Percentiles rank a stretch among this genome's conserved stretches.
Evolutionary conservation across 1,140 invertebrate species (phyloP).

Genomic region (Drosophila rufa): DNA sequence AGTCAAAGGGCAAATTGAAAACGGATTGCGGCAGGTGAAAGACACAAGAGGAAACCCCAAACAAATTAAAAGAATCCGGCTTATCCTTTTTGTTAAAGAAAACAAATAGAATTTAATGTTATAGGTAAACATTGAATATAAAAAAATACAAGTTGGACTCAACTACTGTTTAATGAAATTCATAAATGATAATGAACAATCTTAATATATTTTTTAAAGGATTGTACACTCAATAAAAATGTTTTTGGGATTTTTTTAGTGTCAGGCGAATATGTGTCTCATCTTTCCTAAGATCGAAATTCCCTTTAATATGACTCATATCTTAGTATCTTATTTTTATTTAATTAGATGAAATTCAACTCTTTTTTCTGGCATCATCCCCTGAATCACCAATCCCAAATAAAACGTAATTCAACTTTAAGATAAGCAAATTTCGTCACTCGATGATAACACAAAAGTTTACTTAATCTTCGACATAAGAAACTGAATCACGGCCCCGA

Average conservation of each 20-base stretch:
- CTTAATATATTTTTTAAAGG: no score
- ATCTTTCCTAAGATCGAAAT: background rate
- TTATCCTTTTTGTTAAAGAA: background rate
- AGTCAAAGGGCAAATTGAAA: slow-evolving; percentile 45
- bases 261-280: background rate
- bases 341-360: slow-evolving; percentile 29
- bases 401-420: slow-evolving; percentile 8
- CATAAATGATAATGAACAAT: no score
- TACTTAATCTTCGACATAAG: slow-evolving; percentile 17
- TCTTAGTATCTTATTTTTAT: background rate
- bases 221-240: background rate
- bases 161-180: no score
- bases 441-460: slow-evolving; percentile 16
- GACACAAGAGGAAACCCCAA: background rate
- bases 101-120: background rate
- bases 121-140: background rate
- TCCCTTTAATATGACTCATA: background rate
- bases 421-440: slow-evolving; percentile 45
- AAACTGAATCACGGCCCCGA: slow-evolving; percentile 22
- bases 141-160: no score
- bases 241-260: background rate
- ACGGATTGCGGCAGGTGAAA: slow-evolving; percentile 12
- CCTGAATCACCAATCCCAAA: slow-evolving; percentile 31
- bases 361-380: slow-evolving; percentile 9
- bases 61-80: background rate